Conservation (phyloP, 2,113 vertebrate genomes). For the Oncorhynchus kisutch region DNA sequence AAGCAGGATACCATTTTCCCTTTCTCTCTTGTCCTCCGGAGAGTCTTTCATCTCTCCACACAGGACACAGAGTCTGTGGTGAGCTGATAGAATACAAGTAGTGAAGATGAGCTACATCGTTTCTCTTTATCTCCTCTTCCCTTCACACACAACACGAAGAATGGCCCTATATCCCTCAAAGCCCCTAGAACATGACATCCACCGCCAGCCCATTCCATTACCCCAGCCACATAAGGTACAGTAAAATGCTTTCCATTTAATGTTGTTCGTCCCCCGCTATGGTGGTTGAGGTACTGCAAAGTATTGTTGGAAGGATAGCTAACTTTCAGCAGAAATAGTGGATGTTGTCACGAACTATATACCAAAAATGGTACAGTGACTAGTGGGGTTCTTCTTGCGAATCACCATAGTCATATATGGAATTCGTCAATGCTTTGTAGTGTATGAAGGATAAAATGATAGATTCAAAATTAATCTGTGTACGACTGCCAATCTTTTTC, state of each 20-base stretch:
- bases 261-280: conserved; percentile 47
- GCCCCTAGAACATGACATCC: conserved; percentile 59
- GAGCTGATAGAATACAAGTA: conserved; percentile 73
- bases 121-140: conserved; percentile 67
- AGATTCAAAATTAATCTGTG: no score
- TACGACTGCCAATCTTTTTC: no score
- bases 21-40: conserved; percentile 71
- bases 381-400: no score
- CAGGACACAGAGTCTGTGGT: conserved; percentile 65
- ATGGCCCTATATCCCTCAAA: conserved; percentile 58
- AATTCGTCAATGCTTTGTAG: no score
- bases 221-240: conserved; percentile 50
- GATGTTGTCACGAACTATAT: no score
- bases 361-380: no score
- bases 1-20: conserved; percentile 68
- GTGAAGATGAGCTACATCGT: conserved; percentile 66
- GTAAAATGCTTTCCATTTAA: conserved; percentile 55
- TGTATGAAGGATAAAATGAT: no score
- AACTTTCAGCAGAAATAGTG: no score
- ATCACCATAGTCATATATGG: no score
- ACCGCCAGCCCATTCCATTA: conserved; percentile 65
- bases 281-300: conserved; percentile 8
- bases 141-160: conserved; percentile 56
- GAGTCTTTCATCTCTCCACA: conserved; percentile 71
- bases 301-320: not conserved